phyloP scores from a whole-genome alignment of 1,140 invertebrate genomes.

The Bombus terrestris region DNA sequence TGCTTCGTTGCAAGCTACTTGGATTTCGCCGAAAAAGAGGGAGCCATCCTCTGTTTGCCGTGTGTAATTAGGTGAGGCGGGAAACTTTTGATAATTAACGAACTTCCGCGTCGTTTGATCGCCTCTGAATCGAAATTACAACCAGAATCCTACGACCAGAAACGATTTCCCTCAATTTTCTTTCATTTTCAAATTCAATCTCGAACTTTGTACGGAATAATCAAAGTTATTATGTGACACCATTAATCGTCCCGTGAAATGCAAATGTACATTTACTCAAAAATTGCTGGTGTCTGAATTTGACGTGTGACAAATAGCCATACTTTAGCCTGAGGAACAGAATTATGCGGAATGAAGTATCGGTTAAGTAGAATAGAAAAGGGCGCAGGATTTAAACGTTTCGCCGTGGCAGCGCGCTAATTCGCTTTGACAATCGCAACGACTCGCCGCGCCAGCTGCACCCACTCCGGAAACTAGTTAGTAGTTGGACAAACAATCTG shows the following conservation, averaged over 20 bases:
- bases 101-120: not conserved
- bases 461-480: constrained; percentile 69
- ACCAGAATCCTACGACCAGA: not conserved
- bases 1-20: not conserved
- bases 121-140: not conserved
- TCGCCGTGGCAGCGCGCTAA: constrained; percentile 43
- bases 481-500: constrained; percentile 74
- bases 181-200: too few relatives aligned
- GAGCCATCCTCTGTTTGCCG: not conserved
- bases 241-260: too few relatives aligned
- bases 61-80: not conserved
- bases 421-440: constrained; percentile 65
- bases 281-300: too few relatives aligned
- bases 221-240: too few relatives aligned
- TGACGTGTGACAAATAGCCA: too few relatives aligned
- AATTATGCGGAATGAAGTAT: not conserved
- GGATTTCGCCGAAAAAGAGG: not conserved
- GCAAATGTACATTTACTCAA: too few relatives aligned
- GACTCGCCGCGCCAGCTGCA: constrained; percentile 50
- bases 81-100: constrained; percentile 9
- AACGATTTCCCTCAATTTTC: not conserved
- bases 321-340: not conserved
- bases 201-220: too few relatives aligned
- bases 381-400: constrained; percentile 2
- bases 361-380: not conserved